Evolutionary conservation across 2,888 invertebrate species (phyloP).

Genomic region (Heliconius hortense): DNA sequence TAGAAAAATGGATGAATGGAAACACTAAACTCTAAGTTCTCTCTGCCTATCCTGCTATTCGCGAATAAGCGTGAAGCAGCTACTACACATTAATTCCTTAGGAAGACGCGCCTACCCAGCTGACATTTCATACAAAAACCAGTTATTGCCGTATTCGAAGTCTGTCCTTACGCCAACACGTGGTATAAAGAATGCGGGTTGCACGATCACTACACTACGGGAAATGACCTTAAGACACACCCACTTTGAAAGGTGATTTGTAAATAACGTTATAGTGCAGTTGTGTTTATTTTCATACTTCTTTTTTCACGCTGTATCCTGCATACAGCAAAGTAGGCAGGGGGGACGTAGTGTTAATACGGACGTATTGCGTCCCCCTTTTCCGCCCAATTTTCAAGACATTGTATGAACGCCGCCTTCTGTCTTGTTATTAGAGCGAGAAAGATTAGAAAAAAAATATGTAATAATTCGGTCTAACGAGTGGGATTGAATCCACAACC

Average conservation of each 20-base stretch:
- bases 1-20: too few species aligned
- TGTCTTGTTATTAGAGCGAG: too few species aligned
- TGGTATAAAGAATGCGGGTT: conserved; percentile 30
- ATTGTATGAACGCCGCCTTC: too few species aligned
- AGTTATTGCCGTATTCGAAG: not conserved
- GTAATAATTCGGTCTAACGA: too few species aligned
- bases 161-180: conserved; percentile 20
- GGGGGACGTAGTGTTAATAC: not conserved
- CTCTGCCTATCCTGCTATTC: not conserved
- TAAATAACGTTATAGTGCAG: not conserved
- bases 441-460: too few species aligned
- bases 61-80: not conserved
- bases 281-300: not conserved
- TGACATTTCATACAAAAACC: not conserved
- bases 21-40: too few species aligned
- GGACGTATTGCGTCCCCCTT: too few species aligned
- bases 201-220: conserved; percentile 39
- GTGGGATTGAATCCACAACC: too few species aligned
- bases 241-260: conserved; percentile 25
- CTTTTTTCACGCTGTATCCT: not conserved
- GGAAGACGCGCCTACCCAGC: not conserved
- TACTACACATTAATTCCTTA: not conserved
- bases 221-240: conserved; percentile 51
- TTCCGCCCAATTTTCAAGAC: too few species aligned
- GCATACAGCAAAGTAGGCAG: not conserved